phyloP scores from a whole-genome alignment of 1,140 invertebrate genomes.

The Macrotrachela quadricornifera region DNA sequence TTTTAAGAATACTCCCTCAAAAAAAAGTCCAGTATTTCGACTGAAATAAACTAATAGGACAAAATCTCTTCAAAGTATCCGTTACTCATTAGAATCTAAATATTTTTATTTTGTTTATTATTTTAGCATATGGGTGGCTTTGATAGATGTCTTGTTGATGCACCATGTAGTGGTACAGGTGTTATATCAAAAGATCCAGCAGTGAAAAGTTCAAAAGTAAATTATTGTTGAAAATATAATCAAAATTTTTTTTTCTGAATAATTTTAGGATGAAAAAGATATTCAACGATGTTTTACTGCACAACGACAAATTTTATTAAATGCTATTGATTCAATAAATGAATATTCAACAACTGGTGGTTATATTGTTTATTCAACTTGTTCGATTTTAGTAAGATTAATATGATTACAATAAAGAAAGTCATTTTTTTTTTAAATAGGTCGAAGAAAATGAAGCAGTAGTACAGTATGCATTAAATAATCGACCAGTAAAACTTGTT shows the following conservation, averaged over 20 bases:
- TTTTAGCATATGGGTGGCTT: slow-evolving; percentile 64
- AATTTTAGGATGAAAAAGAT: slow-evolving; percentile 52
- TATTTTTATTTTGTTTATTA: too few relatives aligned
- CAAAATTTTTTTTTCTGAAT: too few relatives aligned
- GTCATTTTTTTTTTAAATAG: too few relatives aligned
- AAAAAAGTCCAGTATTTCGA: too few relatives aligned
- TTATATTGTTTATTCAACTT: slow-evolving; percentile 91
- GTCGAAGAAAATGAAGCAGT: slow-evolving; percentile 95
- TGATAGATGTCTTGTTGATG: slow-evolving; percentile 83
- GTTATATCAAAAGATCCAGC: slow-evolving; percentile 91
- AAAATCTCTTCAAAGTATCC: too few relatives aligned
- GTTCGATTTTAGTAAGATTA: slow-evolving; percentile 53
- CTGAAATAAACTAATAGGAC: too few relatives aligned
- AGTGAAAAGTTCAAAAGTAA: slow-evolving; percentile 46
- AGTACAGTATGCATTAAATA: slow-evolving; percentile 80
- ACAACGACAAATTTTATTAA: slow-evolving; percentile 70
- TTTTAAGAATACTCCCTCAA: too few relatives aligned
- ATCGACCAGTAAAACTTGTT: slow-evolving; percentile 70
- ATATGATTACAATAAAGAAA: too few relatives aligned
- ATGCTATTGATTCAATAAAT: slow-evolving; percentile 86
- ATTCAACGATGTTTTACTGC: slow-evolving; percentile 73
- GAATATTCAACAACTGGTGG: slow-evolving; percentile 72
- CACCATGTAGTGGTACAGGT: slow-evolving; percentile 91
- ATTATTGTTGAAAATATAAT: too few relatives aligned
- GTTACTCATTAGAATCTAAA: too few relatives aligned